Conservation (phyloP, 2,113 vertebrate genomes). For the Gallinago paraguaiae region DNA sequence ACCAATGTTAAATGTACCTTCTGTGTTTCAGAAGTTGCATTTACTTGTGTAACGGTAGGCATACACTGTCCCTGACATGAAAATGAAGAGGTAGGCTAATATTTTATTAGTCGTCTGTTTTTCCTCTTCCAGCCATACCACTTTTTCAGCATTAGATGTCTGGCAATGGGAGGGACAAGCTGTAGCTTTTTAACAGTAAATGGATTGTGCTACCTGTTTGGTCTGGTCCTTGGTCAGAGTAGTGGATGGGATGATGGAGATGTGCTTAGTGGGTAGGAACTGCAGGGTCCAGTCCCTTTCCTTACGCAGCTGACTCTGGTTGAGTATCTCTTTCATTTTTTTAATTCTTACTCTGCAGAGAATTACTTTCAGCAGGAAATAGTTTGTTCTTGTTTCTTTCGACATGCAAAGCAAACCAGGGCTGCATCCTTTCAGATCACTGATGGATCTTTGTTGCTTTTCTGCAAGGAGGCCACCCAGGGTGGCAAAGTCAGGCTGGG, state of each 20-base stretch:
- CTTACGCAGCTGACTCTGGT: not conserved
- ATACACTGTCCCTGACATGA: not conserved
- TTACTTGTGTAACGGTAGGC: not conserved
- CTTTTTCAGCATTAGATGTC: fast-evolving
- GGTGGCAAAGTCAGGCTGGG: not conserved
- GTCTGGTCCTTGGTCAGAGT: not conserved
- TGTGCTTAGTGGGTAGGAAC: not conserved
- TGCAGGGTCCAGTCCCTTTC: not conserved
- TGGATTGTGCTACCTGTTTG: not conserved
- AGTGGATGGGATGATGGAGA: not conserved
- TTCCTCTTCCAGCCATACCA: fast-evolving
- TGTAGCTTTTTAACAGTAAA: not conserved
- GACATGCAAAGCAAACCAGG: not conserved
- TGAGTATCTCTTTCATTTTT: not conserved
- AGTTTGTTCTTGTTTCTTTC: not conserved
- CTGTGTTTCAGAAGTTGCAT: not conserved
- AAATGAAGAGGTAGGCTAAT: not conserved
- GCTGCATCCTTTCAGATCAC: not conserved
- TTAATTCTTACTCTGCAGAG: not conserved
- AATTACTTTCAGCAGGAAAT: not conserved
- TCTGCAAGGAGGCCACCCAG: not conserved
- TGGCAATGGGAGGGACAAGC: not conserved
- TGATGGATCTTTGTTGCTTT: not conserved
- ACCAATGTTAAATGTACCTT: not conserved
- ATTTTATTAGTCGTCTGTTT: not conserved